Percentiles rank a stretch among this genome's conserved stretches.
phyloP scores from a whole-genome alignment of 1,140 invertebrate species.

The Holcopasites calliopsidis region DNA sequence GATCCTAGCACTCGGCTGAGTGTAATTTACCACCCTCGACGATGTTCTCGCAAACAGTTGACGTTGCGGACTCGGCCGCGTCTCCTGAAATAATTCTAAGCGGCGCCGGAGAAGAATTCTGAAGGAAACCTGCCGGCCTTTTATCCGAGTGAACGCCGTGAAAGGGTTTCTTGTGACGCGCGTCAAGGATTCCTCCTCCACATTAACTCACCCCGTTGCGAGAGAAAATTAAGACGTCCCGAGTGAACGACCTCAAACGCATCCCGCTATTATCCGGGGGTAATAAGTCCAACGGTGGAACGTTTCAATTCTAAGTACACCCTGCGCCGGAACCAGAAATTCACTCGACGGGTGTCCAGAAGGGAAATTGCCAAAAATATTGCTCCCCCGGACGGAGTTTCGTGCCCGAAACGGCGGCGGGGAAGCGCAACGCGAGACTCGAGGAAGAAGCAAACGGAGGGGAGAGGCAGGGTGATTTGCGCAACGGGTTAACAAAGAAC shows the following conservation, averaged over 20 bases:
- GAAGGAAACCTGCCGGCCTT: conserved; percentile 12
- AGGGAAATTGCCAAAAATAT: too few relatives aligned
- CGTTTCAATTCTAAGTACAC: too few relatives aligned
- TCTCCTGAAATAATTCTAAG: conserved; percentile 16
- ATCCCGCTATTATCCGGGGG: too few relatives aligned
- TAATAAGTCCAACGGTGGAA: too few relatives aligned
- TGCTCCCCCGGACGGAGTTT: too few relatives aligned
- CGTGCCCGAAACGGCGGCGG: too few relatives aligned
- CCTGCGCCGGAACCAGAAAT: too few relatives aligned
- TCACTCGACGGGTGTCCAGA: too few relatives aligned
- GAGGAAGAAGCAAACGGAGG: not conserved
- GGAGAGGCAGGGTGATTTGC: conserved; percentile 18
- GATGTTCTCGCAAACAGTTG: conserved; percentile 22
- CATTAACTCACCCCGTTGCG: not conserved
- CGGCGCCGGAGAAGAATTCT: conserved; percentile 6
- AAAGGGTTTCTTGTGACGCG: conserved; percentile 6
- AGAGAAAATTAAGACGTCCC: too few relatives aligned
- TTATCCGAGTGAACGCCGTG: conserved; percentile 4
- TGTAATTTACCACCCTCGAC: conserved; percentile 20
- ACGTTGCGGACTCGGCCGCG: not conserved
- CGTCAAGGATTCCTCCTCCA: not conserved
- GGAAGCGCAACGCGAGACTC: too few relatives aligned
- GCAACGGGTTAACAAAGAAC: conserved; percentile 40
- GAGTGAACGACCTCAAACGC: too few relatives aligned
- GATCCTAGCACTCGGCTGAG: conserved; percentile 1